These are phyloP conservation scores for Lasioglossum vierecki DNA, from an alignment of 2,888 invertebrate species.

Conservation along the genomic window DNA sequence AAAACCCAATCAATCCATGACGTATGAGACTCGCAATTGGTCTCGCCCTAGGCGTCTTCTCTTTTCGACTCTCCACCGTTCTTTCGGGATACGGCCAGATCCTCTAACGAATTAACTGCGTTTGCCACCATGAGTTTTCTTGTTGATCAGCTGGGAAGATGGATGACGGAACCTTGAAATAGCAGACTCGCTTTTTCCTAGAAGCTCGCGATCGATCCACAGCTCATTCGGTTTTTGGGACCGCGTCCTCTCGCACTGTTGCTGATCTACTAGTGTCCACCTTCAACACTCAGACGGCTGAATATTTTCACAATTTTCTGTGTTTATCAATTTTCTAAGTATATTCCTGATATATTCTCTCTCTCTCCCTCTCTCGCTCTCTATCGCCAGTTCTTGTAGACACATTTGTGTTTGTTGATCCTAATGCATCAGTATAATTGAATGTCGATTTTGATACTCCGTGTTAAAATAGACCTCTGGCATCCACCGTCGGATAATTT, in stretches of 20 bases:
- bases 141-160: conserved; percentile 33
- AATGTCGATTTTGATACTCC: background rate
- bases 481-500: background rate
- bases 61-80: conserved; percentile 31
- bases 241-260: background rate
- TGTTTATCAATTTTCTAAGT: background rate
- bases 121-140: conserved; percentile 30
- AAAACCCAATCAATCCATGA: conserved; percentile 73
- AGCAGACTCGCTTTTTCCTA: too few species aligned
- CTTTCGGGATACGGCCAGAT: conserved; percentile 15
- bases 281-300: background rate
- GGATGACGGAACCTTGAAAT: conserved; percentile 20
- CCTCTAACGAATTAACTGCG: conserved; percentile 57
- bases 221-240: background rate
- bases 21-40: conserved; percentile 66
- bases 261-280: background rate
- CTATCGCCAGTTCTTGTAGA: background rate
- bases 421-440: background rate
- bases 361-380: too few species aligned
- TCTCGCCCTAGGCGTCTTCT: conserved; percentile 65
- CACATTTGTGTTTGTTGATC: background rate
- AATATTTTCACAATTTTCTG: background rate
- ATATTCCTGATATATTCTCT: background rate
- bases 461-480: background rate
- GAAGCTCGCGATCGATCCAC: background rate